phyloP scores from a whole-genome alignment of 1,140 invertebrate genomes.

The Cyrtorhinus lividipennis region DNA sequence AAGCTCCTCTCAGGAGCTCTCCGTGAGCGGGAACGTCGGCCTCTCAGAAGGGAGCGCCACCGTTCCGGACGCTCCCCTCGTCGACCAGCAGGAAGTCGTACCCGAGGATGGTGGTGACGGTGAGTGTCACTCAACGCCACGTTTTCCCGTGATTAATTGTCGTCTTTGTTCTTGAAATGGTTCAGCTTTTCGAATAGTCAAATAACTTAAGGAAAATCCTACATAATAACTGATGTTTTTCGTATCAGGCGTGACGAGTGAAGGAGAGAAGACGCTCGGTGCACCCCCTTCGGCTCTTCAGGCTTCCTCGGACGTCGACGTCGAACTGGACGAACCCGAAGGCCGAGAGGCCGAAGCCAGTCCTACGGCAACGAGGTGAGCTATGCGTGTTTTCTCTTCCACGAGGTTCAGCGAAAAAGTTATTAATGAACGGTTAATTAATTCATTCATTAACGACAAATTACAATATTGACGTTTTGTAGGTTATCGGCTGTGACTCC shows the following conservation, averaged over 20 bases:
- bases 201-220: no score
- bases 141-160: no score
- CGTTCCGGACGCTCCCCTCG: background rate
- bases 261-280: slow-evolving; percentile 39
- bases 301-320: background rate
- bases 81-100: slow-evolving; percentile 19
- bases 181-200: background rate
- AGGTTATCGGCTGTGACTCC: background rate
- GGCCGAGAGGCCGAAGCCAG: slow-evolving; percentile 46
- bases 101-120: slow-evolving; percentile 19
- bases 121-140: background rate
- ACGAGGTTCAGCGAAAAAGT: background rate
- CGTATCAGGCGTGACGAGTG: slow-evolving; percentile 42
- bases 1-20: background rate
- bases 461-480: background rate
- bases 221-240: no score
- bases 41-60: slow-evolving; percentile 8
- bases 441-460: no score
- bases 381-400: background rate
- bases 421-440: background rate
- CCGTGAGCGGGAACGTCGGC: slow-evolving; percentile 11
- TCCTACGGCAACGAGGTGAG: background rate
- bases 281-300: slow-evolving; percentile 27
- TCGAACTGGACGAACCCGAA: slow-evolving; percentile 37
- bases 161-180: background rate